Evolutionary conservation across 2,113 vertebrate species (phyloP).

Genomic region (Trematocara nigrifrons): DNA sequence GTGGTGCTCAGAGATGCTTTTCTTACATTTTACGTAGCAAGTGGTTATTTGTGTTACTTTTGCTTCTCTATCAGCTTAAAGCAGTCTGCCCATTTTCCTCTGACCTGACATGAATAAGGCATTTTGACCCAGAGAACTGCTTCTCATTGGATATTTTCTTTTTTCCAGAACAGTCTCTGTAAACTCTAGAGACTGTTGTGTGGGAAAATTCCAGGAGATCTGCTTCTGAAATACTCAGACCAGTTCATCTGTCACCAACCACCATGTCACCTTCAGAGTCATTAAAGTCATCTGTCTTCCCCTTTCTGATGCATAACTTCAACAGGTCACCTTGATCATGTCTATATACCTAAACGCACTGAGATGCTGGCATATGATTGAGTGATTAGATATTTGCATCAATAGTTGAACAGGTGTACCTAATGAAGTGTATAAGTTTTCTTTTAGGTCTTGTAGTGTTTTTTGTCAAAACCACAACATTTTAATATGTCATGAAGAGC

Average conservation of each 20-base stretch:
- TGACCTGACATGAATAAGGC: neutral
- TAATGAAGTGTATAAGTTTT: neutral
- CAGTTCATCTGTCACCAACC: neutral
- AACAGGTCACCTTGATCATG: neutral
- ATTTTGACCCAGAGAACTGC: neutral
- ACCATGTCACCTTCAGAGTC: neutral
- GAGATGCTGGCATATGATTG: neutral
- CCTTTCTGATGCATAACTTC: neutral
- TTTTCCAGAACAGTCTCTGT: neutral
- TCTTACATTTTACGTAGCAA: neutral
- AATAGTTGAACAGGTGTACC: neutral
- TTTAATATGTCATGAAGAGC: neutral
- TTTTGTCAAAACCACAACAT: neutral
- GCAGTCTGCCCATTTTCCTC: neutral
- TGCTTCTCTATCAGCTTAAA: neutral
- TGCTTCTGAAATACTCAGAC: neutral
- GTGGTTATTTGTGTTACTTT: neutral
- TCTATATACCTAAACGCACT: neutral
- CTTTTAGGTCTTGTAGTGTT: neutral
- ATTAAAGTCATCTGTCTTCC: neutral
- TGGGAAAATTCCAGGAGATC: neutral
- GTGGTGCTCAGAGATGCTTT: neutral
- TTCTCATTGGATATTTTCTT: neutral
- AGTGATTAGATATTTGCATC: neutral
- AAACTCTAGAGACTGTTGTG: neutral